Conservation (phyloP, 2,888 invertebrate species). For the Patella depressa region DNA sequence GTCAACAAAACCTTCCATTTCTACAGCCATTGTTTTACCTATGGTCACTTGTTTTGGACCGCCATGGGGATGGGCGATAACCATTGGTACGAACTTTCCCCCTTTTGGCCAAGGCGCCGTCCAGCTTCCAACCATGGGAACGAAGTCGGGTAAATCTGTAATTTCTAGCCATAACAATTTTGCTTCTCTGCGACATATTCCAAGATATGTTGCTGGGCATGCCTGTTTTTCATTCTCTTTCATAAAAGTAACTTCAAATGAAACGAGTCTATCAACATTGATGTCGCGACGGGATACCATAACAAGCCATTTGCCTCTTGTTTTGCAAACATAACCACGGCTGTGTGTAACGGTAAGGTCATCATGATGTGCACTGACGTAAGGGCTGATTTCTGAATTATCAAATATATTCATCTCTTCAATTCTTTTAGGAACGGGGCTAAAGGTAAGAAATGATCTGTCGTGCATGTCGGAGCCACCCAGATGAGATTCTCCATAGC, state of each 20-base stretch:
- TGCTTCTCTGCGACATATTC: neutral
- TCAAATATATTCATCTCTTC: neutral
- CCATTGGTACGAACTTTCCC: neutral
- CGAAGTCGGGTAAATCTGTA: neutral
- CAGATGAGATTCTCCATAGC: neutral
- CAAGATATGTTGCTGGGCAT: neutral
- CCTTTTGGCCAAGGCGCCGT: neutral
- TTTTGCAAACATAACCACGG: neutral
- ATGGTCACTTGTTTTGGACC: neutral
- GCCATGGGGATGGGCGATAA: neutral
- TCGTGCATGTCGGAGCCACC: neutral
- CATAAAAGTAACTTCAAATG: neutral
- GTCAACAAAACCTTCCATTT: neutral
- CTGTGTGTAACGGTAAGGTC: neutral
- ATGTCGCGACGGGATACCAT: neutral
- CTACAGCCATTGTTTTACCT: neutral
- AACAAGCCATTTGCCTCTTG: neutral
- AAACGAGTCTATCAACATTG: neutral
- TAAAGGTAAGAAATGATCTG: neutral
- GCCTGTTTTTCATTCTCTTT: neutral
- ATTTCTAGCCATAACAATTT: neutral
- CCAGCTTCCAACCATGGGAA: neutral
- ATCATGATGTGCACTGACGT: too few species aligned
- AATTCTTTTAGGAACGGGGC: neutral
- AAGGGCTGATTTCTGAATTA: neutral